Evolutionary conservation across 1,140 invertebrate genomes (phyloP).

Genomic region (Drosophila nikananu): DNA sequence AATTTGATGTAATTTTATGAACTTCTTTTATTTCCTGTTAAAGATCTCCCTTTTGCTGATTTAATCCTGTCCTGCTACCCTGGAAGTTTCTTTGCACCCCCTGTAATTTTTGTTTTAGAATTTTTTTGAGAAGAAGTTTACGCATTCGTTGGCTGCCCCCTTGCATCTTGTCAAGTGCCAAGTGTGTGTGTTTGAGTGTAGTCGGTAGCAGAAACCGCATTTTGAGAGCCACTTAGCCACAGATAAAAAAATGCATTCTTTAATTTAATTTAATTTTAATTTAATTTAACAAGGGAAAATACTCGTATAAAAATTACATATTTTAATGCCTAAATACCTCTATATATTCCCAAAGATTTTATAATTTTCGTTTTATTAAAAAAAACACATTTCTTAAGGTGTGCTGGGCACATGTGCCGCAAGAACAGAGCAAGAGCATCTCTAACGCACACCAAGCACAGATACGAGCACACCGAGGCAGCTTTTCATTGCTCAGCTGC

Average conservation of each 20-base stretch:
- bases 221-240: slow-evolving; percentile 68
- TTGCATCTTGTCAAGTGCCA: slow-evolving; percentile 27
- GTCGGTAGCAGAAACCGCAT: slow-evolving; percentile 60
- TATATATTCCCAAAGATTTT: neutral
- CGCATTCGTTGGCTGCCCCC: slow-evolving; percentile 43
- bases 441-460: slow-evolving; percentile 61
- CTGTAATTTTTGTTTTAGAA: slow-evolving; percentile 56
- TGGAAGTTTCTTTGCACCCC: neutral
- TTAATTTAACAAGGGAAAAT: neutral
- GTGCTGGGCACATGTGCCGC: slow-evolving; percentile 71
- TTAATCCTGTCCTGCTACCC: slow-evolving; percentile 2
- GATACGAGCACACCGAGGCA: slow-evolving; percentile 34
- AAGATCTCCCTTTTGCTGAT: neutral
- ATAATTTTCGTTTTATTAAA: neutral
- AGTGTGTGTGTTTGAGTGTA: slow-evolving; percentile 40
- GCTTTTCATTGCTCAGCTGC: slow-evolving; percentile 57
- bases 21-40: neutral
- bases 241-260: neutral
- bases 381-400: neutral
- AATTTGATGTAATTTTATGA: too few species aligned
- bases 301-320: too few species aligned
- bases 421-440: slow-evolving; percentile 69
- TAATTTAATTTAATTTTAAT: neutral
- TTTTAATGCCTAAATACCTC: too few species aligned
- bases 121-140: slow-evolving; percentile 59